Conservation (phyloP, 2,797 vertebrate species). For the Etheostoma nigrum region DNA sequence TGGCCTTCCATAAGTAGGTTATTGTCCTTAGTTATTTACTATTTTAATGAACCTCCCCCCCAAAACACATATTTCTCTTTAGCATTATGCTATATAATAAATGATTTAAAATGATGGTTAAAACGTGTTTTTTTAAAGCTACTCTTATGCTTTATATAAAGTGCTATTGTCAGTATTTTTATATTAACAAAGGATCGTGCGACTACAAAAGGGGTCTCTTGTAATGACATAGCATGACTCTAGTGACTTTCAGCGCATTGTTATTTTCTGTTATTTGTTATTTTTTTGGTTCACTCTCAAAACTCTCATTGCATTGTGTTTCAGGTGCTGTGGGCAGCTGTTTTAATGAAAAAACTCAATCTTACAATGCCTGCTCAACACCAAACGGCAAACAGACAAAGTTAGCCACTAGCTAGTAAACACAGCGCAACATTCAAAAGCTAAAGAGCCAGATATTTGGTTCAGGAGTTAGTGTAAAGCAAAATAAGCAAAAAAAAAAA, state of each 20-base stretch:
- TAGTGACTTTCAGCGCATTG: background rate
- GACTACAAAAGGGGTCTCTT: background rate
- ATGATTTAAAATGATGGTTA: background rate
- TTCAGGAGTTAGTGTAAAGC: background rate
- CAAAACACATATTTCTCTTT: conserved; percentile 36
- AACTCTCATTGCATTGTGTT: background rate
- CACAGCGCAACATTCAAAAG: no score
- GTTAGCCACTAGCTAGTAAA: no score
- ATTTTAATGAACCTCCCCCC: conserved; percentile 63
- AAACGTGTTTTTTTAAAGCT: conserved; percentile 1
- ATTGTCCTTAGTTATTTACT: conserved; percentile 70
- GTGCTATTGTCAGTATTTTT: background rate
- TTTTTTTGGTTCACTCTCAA: background rate
- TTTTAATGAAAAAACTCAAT: background rate
- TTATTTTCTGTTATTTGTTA: background rate
- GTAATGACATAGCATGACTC: background rate
- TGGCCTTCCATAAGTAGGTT: conserved; percentile 61
- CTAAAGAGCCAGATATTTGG: no score
- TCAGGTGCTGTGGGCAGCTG: background rate
- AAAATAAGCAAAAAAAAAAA: background rate
- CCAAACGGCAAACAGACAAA: background rate
- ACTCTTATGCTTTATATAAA: background rate
- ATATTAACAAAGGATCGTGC: background rate
- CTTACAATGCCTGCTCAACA: background rate
- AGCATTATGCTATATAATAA: conserved; percentile 5